Percentiles rank a stretch among this genome's conserved stretches.
These are phyloP conservation scores for Hydrotaea cyrtoneurina DNA, from an alignment of 2,888 invertebrate genomes.

Conservation along the genomic window DNA sequence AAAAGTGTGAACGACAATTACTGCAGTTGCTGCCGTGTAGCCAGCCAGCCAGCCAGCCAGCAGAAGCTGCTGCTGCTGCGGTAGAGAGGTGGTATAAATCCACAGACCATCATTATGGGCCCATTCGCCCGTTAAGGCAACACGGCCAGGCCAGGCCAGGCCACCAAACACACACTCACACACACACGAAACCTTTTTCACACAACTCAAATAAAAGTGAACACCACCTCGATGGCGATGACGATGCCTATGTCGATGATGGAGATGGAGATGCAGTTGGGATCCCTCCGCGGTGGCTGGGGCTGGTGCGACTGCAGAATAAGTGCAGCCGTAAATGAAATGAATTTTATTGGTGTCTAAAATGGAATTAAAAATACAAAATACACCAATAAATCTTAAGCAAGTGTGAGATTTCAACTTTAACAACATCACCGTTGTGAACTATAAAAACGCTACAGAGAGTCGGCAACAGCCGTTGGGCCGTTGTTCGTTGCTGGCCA, in stretches of 20 bases:
- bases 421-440: constrained; percentile 45
- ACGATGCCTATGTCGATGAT: constrained; percentile 29
- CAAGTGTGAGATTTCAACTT: constrained; percentile 65
- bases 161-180: constrained; percentile 37
- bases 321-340: constrained; percentile 58
- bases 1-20: constrained; percentile 70
- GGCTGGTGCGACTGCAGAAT: not conserved
- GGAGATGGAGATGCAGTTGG: constrained; percentile 62
- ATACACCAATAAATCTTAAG: constrained; percentile 64
- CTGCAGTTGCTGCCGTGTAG: constrained; percentile 65
- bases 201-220: constrained; percentile 38
- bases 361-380: constrained; percentile 67
- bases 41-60: constrained; percentile 54
- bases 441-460: constrained; percentile 10
- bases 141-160: too few species aligned
- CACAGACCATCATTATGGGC: constrained; percentile 66
- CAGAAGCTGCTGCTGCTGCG: constrained; percentile 52
- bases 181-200: constrained; percentile 14
- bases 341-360: constrained; percentile 67
- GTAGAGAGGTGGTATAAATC: constrained; percentile 69
- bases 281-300: not conserved
- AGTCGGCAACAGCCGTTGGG: constrained; percentile 31
- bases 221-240: constrained; percentile 9
- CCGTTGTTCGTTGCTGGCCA: constrained; percentile 59
- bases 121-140: constrained; percentile 1